Evolutionary conservation across 2,113 vertebrate species (phyloP), one percentile per base, ranked within the genome.

Genomic region (Antigone vipio): DNA sequence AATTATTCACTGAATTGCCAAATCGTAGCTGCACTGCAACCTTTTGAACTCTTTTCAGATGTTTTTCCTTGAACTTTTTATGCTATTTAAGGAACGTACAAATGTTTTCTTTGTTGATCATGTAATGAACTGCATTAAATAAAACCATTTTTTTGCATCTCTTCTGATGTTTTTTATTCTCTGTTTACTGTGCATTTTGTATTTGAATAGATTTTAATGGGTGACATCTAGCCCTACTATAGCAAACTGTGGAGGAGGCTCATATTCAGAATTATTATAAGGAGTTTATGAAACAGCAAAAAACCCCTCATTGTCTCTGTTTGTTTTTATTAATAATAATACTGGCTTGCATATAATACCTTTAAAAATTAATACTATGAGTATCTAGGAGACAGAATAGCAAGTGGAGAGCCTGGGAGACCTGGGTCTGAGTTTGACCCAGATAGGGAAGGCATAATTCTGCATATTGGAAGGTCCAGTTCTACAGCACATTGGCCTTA

Each of bases 231-330:
- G 20, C n/a, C 74, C 59, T 40, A 27, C 62, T 47, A 32, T 4
- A 63, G 47, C 35, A 95, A 90, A 76, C 16, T 68, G 64, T 71
- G 80, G 64, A 82, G 89, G 52, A 94, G 66, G 30, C 4, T 79
- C 38, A 34, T 68, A 78, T 59, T 82, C 49, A 83, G 35, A 67
- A 64, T 47, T 6, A 95, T 92, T 87, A 44, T 53, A 68, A 71
- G n/a, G 38, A 85, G 23, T 89, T 90, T 93, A 80, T 87, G 76
- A 92, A 92, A 50, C 68, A 91, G 59, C 34, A 38, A 93, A 89
- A 95, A 85, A 6, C 4, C 30, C 18, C 56, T 74, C 89, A 71
- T 17, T 32, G n/a, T 76, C 7, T 86, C 52, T 79, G n/a, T 69
- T 67, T 88, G 40, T 69, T 88, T 93, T 84, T 60, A 64, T 60